These are phyloP conservation scores for Bombus superbus DNA, from an alignment of 1,140 invertebrate species.

Conservation along the genomic window DNA sequence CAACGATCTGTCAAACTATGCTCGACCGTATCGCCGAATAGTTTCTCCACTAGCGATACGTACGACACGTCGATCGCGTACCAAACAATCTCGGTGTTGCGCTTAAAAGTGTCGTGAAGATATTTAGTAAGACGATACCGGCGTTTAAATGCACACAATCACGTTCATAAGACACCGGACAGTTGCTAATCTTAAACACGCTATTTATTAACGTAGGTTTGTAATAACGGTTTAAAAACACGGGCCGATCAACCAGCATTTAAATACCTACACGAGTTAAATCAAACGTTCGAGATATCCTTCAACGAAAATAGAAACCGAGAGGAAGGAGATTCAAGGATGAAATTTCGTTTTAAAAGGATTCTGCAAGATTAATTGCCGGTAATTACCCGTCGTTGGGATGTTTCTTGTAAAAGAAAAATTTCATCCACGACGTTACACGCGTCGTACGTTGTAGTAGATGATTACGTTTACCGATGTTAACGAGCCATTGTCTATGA, in stretches of 20 bases:
- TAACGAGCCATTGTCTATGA: neutral
- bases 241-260: neutral
- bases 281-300: neutral
- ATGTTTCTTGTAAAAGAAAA: neutral
- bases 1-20: neutral
- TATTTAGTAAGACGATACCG: neutral
- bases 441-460: neutral
- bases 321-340: neutral
- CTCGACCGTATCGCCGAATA: neutral
- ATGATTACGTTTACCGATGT: neutral
- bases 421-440: neutral
- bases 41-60: too few species aligned
- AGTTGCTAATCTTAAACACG: neutral
- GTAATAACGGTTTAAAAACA: neutral
- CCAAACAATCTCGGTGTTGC: neutral
- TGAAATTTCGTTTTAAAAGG: neutral
- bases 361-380: neutral
- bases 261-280: neutral
- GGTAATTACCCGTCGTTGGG: neutral
- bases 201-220: neutral
- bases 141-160: neutral
- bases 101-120: neutral
- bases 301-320: neutral
- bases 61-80: neutral
- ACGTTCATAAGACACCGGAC: neutral